Conservation (phyloP, 2,888 invertebrate species). For the Scaptomyza caliginosa region DNA sequence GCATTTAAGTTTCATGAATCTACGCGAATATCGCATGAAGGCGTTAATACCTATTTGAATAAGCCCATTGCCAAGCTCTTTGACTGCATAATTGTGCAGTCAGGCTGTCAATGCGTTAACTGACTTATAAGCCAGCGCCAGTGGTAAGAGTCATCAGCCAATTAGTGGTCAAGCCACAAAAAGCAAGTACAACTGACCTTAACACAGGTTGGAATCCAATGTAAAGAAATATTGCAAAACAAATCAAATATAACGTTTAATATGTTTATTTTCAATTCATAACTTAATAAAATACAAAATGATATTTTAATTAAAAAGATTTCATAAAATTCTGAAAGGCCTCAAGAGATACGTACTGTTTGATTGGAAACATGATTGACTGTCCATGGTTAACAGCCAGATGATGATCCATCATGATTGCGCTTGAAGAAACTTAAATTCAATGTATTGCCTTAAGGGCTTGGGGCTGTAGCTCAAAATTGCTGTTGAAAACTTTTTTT, state of each 20-base stretch:
- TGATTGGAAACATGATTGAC: not conserved
- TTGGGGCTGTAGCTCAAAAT: conserved; percentile 11
- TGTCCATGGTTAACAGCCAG: not conserved
- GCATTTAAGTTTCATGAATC: conserved; percentile 35
- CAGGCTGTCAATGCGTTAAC: conserved; percentile 29
- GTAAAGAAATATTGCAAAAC: not conserved
- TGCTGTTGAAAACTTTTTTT: conserved; percentile 53
- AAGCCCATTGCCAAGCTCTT: not conserved
- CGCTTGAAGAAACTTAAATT: conserved; percentile 28
- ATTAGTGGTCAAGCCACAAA: conserved; percentile 12
- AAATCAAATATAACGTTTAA: not conserved
- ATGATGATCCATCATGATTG: not conserved
- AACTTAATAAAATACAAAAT: not conserved
- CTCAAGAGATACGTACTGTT: not conserved
- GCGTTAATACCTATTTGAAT: conserved; percentile 28
- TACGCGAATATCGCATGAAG: conserved; percentile 9
- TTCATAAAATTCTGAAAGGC: too few species aligned
- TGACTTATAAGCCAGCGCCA: conserved; percentile 19
- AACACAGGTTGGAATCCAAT: not conserved
- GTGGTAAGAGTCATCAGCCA: conserved; percentile 1
- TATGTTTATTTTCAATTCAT: not conserved
- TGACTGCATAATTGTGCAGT: conserved; percentile 28
- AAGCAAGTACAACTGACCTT: not conserved
- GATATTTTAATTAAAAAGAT: not conserved
- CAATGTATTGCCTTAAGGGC: not conserved